Percentiles rank a stretch among this genome's conserved stretches.
These are phyloP conservation scores for Hydra vulgaris DNA, from an alignment of 30 jellyfish, hydroid and myxozoan species.

Conservation along the genomic window DNA sequence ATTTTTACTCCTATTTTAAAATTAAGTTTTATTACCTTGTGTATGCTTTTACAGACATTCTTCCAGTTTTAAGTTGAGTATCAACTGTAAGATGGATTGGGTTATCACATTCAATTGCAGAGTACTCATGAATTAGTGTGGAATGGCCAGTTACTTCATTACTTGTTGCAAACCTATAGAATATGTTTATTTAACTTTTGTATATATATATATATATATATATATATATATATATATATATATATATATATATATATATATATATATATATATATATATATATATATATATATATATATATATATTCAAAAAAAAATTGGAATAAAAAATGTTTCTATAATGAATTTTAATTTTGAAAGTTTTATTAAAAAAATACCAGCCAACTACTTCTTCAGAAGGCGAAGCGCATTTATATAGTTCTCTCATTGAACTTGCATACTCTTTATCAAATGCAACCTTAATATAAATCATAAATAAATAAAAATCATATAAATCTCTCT, in stretches of 20 bases:
- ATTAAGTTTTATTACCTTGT: conserved; percentile 65
- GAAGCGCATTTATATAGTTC: conserved; percentile 72
- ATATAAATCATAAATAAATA: too few species aligned
- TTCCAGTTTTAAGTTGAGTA: conserved; percentile 71
- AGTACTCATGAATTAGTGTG: conserved; percentile 73
- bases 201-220: too few species aligned
- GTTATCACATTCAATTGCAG: conserved; percentile 51
- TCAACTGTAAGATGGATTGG: conserved; percentile 91
- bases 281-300: too few species aligned
- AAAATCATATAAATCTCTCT: too few species aligned
- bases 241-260: too few species aligned
- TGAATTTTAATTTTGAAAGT: not conserved
- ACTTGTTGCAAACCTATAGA: conserved; percentile 86
- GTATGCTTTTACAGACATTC: conserved; percentile 65
- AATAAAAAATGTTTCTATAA: not conserved
- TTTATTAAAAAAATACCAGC: conserved; percentile 40
- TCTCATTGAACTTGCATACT: conserved; percentile 81
- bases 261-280: too few species aligned
- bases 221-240: too few species aligned
- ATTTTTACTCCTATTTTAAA: too few species aligned
- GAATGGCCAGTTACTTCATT: conserved; percentile 91
- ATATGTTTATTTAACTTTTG: too few species aligned
- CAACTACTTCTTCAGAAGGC: conserved; percentile 79
- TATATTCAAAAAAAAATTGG: not conserved
- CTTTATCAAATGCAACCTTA: conserved; percentile 89